Evolutionary conservation across 2,888 invertebrate species (phyloP).

Genomic region (Conops quadrifasciatus): DNA sequence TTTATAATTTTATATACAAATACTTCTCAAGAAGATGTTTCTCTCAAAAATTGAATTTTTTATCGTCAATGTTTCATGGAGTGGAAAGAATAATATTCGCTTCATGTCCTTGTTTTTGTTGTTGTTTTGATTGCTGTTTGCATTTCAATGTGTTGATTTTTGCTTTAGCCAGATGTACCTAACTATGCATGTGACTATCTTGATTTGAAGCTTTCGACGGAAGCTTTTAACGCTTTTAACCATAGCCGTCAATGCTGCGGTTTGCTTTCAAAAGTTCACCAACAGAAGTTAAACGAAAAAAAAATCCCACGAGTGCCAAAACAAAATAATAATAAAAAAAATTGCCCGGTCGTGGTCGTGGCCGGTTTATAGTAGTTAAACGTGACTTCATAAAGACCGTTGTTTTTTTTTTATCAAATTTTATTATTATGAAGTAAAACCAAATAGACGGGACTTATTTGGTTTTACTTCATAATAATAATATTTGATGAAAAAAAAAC

Average conservation of each 20-base stretch:
- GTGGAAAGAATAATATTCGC: too few relatives aligned
- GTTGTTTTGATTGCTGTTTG: neutral
- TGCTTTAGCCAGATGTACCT: too few relatives aligned
- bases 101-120: neutral
- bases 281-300: too few relatives aligned
- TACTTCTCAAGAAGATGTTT: neutral
- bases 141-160: neutral
- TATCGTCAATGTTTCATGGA: neutral
- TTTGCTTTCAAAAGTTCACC: neutral
- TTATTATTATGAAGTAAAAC: too few relatives aligned
- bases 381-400: constrained; percentile 10
- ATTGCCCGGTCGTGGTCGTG: too few relatives aligned
- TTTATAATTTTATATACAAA: neutral
- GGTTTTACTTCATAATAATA: too few relatives aligned
- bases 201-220: too few relatives aligned
- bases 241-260: neutral
- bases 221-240: neutral
- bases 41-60: neutral
- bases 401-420: too few relatives aligned
- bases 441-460: neutral
- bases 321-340: too few relatives aligned
- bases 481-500: neutral
- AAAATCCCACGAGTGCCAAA: too few relatives aligned
- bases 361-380: neutral
- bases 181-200: too few relatives aligned